Evolutionary conservation across 2,888 invertebrate genomes (phyloP).

Genomic region (Morinoia aosen): DNA sequence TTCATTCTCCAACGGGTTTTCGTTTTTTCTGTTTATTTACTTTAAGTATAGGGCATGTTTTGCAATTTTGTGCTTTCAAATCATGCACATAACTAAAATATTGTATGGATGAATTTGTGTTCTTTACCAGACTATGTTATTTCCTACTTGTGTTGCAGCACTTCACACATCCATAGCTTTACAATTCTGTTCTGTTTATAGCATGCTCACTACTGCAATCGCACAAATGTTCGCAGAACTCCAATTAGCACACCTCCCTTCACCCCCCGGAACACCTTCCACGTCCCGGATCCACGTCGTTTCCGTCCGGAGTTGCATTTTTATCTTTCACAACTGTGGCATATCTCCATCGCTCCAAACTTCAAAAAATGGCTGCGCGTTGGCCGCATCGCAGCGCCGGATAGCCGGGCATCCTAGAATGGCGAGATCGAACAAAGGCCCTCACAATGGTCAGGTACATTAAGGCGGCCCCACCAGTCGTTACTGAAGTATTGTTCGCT

Average conservation of each 20-base stretch:
- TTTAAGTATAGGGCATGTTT: no score
- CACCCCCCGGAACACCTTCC: background rate
- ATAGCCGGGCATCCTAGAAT: constrained; percentile 36
- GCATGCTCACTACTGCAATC: no score
- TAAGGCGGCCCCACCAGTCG: constrained; percentile 47
- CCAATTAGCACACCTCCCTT: no score
- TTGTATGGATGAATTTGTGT: background rate
- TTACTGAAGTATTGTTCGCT: constrained; percentile 45
- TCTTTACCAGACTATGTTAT: background rate
- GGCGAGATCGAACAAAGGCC: constrained; percentile 27
- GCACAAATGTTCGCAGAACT: no score
- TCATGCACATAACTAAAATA: no score
- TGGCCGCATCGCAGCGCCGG: constrained; percentile 8
- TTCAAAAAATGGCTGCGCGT: background rate
- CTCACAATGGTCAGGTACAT: constrained; percentile 48
- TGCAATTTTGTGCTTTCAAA: no score
- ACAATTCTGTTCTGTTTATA: no score
- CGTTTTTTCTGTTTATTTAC: no score
- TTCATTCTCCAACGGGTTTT: background rate
- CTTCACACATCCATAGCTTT: background rate
- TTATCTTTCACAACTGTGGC: background rate
- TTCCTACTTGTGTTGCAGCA: background rate
- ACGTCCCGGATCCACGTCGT: background rate
- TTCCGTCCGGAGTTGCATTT: background rate
- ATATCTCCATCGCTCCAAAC: background rate